Conservation (phyloP, 2,797 vertebrate genomes). For the Mormyrops attenuatus region DNA sequence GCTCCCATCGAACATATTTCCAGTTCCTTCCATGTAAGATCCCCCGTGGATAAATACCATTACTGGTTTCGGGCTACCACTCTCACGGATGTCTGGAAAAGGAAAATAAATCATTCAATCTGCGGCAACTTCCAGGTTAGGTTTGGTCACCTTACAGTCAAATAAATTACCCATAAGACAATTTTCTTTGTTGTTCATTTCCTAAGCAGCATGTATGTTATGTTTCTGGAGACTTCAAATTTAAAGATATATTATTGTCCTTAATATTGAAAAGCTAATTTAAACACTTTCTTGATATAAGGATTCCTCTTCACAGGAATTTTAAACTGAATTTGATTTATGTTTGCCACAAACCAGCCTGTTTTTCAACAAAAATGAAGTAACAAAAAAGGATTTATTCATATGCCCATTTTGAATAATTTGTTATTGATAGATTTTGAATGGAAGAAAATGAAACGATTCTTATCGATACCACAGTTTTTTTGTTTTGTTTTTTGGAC, state of each 20-base stretch:
- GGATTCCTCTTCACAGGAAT: not conserved
- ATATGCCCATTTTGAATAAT: not conserved
- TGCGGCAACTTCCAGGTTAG: constrained; percentile 51
- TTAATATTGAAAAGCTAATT: not conserved
- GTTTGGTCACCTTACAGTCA: constrained; percentile 36
- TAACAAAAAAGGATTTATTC: not conserved
- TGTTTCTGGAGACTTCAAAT: constrained; percentile 34
- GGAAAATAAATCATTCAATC: constrained; percentile 51
- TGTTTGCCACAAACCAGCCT: not conserved
- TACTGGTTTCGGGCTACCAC: constrained; percentile 96
- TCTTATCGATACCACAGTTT: not conserved
- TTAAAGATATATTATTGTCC: not conserved
- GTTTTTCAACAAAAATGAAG: not conserved
- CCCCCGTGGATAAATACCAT: constrained; percentile 99
- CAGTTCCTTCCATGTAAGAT: constrained; percentile 99
- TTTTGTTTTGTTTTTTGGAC: not conserved
- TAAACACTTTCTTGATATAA: not conserved
- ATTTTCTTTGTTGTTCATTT: constrained; percentile 41
- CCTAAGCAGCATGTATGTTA: constrained; percentile 43
- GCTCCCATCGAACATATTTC: constrained; percentile 98
- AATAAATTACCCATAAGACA: constrained; percentile 24
- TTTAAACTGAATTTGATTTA: not conserved
- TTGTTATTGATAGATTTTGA: not conserved
- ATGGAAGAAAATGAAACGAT: not conserved
- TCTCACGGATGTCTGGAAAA: constrained; percentile 94